Evolutionary conservation across 2,888 invertebrate species (phyloP), one percentile per base, ranked within the genome.

Genomic region (Dorcus parallelipipedus): DNA sequence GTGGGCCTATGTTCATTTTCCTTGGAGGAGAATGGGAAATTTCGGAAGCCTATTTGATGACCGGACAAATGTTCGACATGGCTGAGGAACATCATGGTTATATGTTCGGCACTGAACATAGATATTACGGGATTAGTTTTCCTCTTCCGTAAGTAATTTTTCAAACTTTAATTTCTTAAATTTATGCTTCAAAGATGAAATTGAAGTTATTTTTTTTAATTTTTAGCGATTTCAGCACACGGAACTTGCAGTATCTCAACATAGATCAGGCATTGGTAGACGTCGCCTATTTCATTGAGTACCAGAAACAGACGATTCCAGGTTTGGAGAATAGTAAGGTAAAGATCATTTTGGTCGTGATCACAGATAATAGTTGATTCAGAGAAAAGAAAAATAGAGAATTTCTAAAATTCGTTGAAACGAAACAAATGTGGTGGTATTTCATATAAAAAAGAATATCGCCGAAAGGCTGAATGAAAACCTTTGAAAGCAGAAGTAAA

Each of bases 21-120:
- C 79, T 93, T 45, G 92, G 90, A 0, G 91, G 93, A 0, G 92
- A 93, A 77, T 91, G 91, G 82, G 74, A 77, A 9, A 89, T 91
- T 59, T 76, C 78, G 0, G 71, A 82, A 0, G 81, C 2, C 86
- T 20, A 82, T 80, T 75, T 89, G 67, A 72, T 71, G 26, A 73
- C 69, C 0, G 91, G 91, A 0, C 80, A 86, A 55, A 84, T 88
- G 64, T 80, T 82, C 59, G 84, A 86, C 48, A 78, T 88, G 71
- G 89, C 86, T 0, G 68, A 74, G 51, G 70, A 77, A 23, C 79
- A 86, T 61, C 77, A 80, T 1, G 92, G 88, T 0, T 82, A 84
- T 3, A 78, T 90, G 69, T 87, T 88, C 71, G 87, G 87, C 65
- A 86, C 91, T 1, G 94, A 94, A 71, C 93, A 94, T 74, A 82